These are phyloP conservation scores for Epizoanthus illoricatus DNA, from an alignment of 92 coral and sea anemone genomes.

Conservation along the genomic window DNA sequence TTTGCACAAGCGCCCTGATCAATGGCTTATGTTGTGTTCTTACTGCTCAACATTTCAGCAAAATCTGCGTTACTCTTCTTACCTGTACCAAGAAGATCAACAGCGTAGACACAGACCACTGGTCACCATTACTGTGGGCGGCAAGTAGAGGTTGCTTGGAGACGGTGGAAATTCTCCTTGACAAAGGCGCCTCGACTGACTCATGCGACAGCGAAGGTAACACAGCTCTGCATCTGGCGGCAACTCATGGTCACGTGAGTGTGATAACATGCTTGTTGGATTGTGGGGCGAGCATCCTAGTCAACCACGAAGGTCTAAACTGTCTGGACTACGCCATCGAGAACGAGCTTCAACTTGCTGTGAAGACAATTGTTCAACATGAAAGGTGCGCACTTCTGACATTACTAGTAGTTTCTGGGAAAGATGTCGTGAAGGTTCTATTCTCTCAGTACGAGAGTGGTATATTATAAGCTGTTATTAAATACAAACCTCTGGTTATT, in stretches of 20 bases:
- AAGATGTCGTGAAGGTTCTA: too few relatives aligned
- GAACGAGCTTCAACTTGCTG: slow-evolving; percentile 25
- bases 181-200: slow-evolving; percentile 59
- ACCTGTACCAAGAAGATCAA: too few relatives aligned
- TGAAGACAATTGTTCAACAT: slow-evolving; percentile 43
- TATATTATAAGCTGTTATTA: too few relatives aligned
- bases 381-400: slow-evolving; percentile 34
- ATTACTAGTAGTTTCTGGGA: too few relatives aligned
- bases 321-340: slow-evolving; percentile 59
- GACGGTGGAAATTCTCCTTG: slow-evolving; percentile 45
- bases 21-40: too few relatives aligned
- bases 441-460: too few relatives aligned
- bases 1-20: too few relatives aligned
- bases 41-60: too few relatives aligned
- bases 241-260: slow-evolving; percentile 42
- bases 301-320: slow-evolving; percentile 21
- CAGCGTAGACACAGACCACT: too few relatives aligned
- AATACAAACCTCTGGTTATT: too few relatives aligned
- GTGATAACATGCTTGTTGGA: slow-evolving; percentile 50
- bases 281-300: slow-evolving; percentile 39
- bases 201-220: slow-evolving; percentile 43
- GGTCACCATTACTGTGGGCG: too few relatives aligned
- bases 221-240: slow-evolving; percentile 63
- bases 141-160: slow-evolving; percentile 2
- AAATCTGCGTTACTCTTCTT: too few relatives aligned